These are phyloP conservation scores for Microctenopoma lineatum DNA, from an alignment of 2,797 vertebrate species.

Conservation along the genomic window DNA sequence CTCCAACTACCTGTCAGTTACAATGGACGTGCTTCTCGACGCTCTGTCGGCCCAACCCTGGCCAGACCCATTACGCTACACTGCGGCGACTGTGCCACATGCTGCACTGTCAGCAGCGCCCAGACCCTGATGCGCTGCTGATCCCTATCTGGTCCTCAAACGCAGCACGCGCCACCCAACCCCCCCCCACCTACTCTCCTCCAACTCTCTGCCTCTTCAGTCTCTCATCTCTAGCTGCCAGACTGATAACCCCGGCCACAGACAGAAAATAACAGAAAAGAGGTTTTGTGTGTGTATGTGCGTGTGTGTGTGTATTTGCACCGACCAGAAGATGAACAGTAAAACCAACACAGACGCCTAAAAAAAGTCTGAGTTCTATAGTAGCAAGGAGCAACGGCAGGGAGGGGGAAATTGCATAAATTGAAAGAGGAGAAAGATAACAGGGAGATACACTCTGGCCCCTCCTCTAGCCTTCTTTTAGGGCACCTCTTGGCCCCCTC, in stretches of 20 bases:
- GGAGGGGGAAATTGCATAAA: conserved; percentile 43
- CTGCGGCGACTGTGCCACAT: conserved; percentile 34
- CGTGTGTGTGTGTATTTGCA: conserved; percentile 10
- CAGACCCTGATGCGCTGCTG: conserved; percentile 78
- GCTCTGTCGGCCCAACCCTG: conserved; percentile 68
- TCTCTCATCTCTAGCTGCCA: conserved; percentile 78
- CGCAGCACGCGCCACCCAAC: conserved; percentile 26
- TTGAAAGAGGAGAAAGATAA: conserved; percentile 62
- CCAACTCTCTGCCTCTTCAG: conserved; percentile 71
- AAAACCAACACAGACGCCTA: conserved; percentile 28
- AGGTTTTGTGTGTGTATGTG: background rate
- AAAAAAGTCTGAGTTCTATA: conserved; percentile 34
- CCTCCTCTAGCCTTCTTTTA: conserved; percentile 70
- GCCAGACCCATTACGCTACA: conserved; percentile 52
- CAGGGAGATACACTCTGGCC: conserved; percentile 76
- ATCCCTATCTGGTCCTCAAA: conserved; percentile 80
- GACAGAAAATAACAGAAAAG: conserved; percentile 31
- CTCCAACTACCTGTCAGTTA: conserved; percentile 84
- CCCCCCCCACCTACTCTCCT: conserved; percentile 33
- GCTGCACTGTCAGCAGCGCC: conserved; percentile 40
- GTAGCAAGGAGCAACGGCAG: conserved; percentile 22
- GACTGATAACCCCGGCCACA: conserved; percentile 52
- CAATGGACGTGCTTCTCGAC: conserved; percentile 76
- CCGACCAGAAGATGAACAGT: conserved; percentile 27
- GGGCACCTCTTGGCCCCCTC: conserved; percentile 72